Conservation (phyloP, 2,113 vertebrate genomes). For the Hemiprocne comata region DNA sequence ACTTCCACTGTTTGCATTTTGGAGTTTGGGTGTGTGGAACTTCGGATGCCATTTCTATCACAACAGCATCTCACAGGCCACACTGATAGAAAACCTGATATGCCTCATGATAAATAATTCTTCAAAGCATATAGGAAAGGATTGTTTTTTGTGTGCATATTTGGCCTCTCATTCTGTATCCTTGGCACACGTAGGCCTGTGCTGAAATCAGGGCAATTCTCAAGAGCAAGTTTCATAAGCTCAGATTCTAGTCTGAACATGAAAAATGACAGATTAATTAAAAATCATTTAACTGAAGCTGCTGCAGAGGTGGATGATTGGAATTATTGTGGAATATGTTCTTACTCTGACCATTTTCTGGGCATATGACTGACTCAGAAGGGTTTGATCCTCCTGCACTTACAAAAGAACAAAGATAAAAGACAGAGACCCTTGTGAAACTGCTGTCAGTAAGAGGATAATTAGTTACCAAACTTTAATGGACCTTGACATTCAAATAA, state of each 20-base stretch:
- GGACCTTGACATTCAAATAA: neutral
- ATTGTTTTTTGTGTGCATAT: neutral
- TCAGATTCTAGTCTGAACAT: constrained; percentile 30
- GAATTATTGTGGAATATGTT: neutral
- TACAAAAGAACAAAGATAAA: neutral
- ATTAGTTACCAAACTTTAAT: neutral
- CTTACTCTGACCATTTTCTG: neutral
- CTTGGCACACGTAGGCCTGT: neutral
- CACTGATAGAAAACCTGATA: neutral
- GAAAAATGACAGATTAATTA: constrained; percentile 48
- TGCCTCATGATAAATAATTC: neutral
- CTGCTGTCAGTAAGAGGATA: neutral
- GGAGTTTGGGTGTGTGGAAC: neutral
- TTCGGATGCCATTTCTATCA: neutral
- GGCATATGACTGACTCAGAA: neutral
- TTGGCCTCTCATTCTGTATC: neutral
- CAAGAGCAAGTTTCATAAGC: constrained; percentile 5
- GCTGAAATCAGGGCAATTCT: neutral
- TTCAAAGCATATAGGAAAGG: neutral
- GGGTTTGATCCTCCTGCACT: neutral
- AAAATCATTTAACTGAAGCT: constrained; percentile 30
- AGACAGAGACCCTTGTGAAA: neutral
- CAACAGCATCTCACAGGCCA: neutral
- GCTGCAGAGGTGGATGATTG: neutral
- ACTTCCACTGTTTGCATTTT: neutral